Evolutionary conservation across 2,888 invertebrate genomes (phyloP), one percentile per base, ranked within the genome.

Genomic region (Athalia circularis): DNA sequence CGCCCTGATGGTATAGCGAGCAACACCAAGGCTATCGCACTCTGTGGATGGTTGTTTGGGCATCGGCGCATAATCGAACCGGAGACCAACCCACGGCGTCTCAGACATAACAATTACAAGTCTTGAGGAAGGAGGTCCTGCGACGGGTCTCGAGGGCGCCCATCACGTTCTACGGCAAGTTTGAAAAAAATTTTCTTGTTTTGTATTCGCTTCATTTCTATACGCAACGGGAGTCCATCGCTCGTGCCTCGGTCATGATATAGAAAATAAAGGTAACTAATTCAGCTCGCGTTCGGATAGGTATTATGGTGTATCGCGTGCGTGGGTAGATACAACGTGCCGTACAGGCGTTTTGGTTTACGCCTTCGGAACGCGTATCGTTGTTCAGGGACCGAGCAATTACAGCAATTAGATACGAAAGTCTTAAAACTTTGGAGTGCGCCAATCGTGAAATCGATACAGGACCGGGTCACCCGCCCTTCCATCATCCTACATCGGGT

Each of bases 91-190:
- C 78, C 78, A 80, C 45, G 78, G 80, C 77, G 81, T 74, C 79
- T 81, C 81, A 87, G 88, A 87, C 88, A 87, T 84, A 88, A 88
- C 88, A 88, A 86, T 75, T 75, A 75, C 75, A 75, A 75, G 45
- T 75, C 75, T 62, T 52, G 75, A 29, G 8, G 72, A 29, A 29
- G 29, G 29, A 29, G 59, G 72, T 75, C 75, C 48, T 75, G 61
- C 75, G 62, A n/a, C 75, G 75, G 62, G 62, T 61, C 50, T 62
- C 52, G 50, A 57, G 29, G 11, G 68, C 61, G 62, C 50, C 75
- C 75, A 75, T 64, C 62, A 62, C 62, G 75, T 64, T 64, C 62
- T n/a, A 54, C 3, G 54, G 4, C 9, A n/a, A 3, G 54, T 11
- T 9, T 54, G 11, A 54, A 54, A 54, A 4, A n/a, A 7, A 54